Base-by-base conservation (phyloP, 2,797 vertebrate species). In the Premnoplex brunnescens region DNA sequence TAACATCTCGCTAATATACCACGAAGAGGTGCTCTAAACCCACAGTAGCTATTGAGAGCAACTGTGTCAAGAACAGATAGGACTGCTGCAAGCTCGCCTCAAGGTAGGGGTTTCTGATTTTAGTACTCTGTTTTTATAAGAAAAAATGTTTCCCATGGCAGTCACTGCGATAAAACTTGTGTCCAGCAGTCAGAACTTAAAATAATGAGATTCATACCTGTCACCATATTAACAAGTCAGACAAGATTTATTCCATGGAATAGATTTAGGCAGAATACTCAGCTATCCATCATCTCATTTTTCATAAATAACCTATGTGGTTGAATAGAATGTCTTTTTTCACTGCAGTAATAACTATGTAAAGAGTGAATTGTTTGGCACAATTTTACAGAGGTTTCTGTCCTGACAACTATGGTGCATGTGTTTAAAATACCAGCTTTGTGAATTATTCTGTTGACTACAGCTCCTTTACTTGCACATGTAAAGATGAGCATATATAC, bases 11-110 rank as follows among this genome's bases (percentile, higher is more conserved):
- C 91, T 24, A 78, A 91, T 32, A 80, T 23, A 74, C 98, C 98
- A 98, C 97, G 97, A 56, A 97, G 98, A 97, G 98, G 98, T 98
- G 98, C 98, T 98, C 91, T 98, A 98, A 97, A 97, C 96, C 95
- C 95, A 93, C 88, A 76, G 26, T 93, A 97, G 58, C 58, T 73
- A 12, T 37, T 78, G 44, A 41, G 18, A 81, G 34, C 63, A 79
- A 51, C 69, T 85, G 56, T 71, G 32, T 41, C 64, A 82, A 88
- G 95, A 97, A 76, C 92, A 90, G 91, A 75, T 13, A 85, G 56
- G 89, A 95, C 88, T 91, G 95, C 86, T 80, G 83, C 52, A 85
- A 97, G 44, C 51, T 85, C 5, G 14, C 91, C 41, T 97, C 39
- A 77, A 88, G 95, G 91, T 85, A 95, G 72, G 94, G 77, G 79